Base-by-base conservation (phyloP, 2,888 invertebrate species). In the Erebia aethiops region DNA sequence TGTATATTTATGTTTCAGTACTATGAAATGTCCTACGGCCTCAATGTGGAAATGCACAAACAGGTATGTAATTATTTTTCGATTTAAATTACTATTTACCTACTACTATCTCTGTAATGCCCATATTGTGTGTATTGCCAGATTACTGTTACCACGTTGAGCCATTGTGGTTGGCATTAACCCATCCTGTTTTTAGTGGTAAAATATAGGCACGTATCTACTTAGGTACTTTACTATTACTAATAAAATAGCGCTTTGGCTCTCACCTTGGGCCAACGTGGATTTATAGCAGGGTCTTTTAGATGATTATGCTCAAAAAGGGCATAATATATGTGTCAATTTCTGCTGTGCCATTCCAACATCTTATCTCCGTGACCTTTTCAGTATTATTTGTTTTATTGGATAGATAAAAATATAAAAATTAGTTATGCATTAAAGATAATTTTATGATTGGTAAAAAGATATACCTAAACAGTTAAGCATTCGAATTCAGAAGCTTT, bases 31-130 rank as follows among this genome's bases (percentile, higher is more conserved):
- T 98, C 98, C 71, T 98, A 98, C 94, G 98, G 98, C 83, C 96
- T 98, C 93, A 98, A 98, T 94, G 98, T 98, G 88, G 99, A 99
- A 94, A 98, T 98, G 98, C 98, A 98, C 93, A 98, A 98, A 95
- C 98, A 98, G 97, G 97, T 97, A 94, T 94, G 95, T 89, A 73
- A 74, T 69, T 69, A 64, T 75, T 66, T 66, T 21, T 18, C 18
- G 10, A 16, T 10, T 54, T 54, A 18, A 35, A 35, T 5, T 35
- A 54, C 18, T 18, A 54, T 18, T 46, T 13, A n/a, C n/a, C n/a
- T n/a, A 11, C 43, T 43, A 46, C 46, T 11, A 46, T 46, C 0
- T 11, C 11, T 46, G 13, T 46, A 13, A 46, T 46, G 46, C 13
- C 13, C 46, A 46, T 46, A 46, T 13, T 46, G 13, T 46, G 46